A percentile compares a stretch with the other conserved stretches of the same genome.
Evolutionary conservation across 1,140 invertebrate species (phyloP).

Genomic region (Parapsyche elsis): DNA sequence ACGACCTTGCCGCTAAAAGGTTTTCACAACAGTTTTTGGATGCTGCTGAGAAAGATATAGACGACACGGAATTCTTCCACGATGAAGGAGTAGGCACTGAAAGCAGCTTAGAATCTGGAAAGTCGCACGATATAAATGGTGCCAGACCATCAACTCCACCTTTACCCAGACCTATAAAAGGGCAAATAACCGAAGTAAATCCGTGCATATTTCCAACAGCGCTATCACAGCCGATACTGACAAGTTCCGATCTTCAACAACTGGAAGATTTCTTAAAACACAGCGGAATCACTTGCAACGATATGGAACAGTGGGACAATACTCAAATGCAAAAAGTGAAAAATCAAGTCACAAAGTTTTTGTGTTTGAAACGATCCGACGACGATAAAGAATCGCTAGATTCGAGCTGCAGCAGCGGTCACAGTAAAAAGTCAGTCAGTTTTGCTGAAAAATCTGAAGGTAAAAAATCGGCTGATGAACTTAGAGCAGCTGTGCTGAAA

Average conservation of each 20-base stretch:
- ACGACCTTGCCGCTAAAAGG: constrained; percentile 69
- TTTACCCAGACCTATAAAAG: constrained; percentile 63
- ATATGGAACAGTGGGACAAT: constrained; percentile 74
- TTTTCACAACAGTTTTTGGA: constrained; percentile 67
- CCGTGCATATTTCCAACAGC: constrained; percentile 57
- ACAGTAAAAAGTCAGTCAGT: constrained; percentile 70
- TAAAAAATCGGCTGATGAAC: constrained; percentile 61
- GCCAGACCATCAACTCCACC: constrained; percentile 67
- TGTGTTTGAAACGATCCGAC: constrained; percentile 73
- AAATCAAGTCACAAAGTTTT: constrained; percentile 76
- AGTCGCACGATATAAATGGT: constrained; percentile 67
- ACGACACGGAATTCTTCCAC: constrained; percentile 66
- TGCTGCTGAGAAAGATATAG: constrained; percentile 66
- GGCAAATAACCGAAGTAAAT: constrained; percentile 57
- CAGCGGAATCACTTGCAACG: constrained; percentile 75
- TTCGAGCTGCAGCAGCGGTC: constrained; percentile 75
- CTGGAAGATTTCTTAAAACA: constrained; percentile 79
- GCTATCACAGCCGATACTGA: constrained; percentile 63
- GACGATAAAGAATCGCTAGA: constrained; percentile 75
- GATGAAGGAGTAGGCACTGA: constrained; percentile 67
- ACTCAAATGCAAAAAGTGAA: constrained; percentile 74
- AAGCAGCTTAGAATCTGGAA: constrained; percentile 67
- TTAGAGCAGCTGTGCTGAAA: constrained; percentile 63
- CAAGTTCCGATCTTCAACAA: constrained; percentile 74
- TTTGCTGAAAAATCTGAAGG: constrained; percentile 65